These are phyloP conservation scores for Thamnaconus septentrionalis DNA, from an alignment of 2,113 vertebrate species.

Conservation along the genomic window DNA sequence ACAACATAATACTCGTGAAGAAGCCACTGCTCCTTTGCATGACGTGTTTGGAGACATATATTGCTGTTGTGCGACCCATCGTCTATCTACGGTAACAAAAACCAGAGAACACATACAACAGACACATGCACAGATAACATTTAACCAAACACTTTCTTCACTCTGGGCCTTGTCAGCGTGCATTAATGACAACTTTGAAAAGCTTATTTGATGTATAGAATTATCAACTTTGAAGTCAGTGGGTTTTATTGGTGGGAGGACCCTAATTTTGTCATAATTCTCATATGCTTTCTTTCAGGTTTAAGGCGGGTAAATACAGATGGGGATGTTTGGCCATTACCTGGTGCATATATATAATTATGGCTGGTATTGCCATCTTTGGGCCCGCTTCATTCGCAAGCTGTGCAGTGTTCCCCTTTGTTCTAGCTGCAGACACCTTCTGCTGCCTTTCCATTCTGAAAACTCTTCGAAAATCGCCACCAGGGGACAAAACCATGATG, in stretches of 20 bases:
- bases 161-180: no score
- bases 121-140: no score
- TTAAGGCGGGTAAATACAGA: conserved; percentile 4
- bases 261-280: background rate
- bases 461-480: conserved; percentile 6
- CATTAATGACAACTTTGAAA: no score
- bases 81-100: conserved; percentile 20
- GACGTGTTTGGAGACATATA: conserved; percentile 29
- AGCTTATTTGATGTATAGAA: no score
- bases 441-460: conserved; percentile 21
- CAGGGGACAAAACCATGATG: background rate
- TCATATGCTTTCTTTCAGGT: conserved; percentile 4
- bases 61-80: conserved; percentile 29
- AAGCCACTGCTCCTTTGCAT: conserved; percentile 27
- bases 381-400: rapidly evolving
- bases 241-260: no score
- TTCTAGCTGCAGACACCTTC: conserved; percentile 11
- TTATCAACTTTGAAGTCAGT: no score
- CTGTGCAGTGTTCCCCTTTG: background rate
- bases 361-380: rapidly evolving
- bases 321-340: conserved; percentile 2
- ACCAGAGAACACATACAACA: no score
- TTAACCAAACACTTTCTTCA: no score
- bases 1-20: background rate
- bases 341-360: background rate